Evolutionary conservation across 23 tunicate genomes (phyloP), one percentile per base, ranked within the genome.

Genomic region (Ascidia mentula): DNA sequence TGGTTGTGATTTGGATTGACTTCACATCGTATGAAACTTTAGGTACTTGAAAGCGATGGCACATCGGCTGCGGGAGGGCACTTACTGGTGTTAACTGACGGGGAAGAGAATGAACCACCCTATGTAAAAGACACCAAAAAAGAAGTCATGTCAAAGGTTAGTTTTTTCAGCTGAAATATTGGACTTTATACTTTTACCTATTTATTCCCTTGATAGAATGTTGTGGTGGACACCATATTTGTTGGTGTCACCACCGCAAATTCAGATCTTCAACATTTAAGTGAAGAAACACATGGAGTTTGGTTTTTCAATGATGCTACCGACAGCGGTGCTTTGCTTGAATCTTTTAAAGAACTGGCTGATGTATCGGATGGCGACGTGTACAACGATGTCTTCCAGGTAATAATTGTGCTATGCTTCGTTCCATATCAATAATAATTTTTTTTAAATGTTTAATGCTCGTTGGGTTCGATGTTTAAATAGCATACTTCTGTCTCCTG

Each of bases 291-390:
- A 38, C 36, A 74, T 35, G 85, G 85, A 32, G 39, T 70, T 70
- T 70, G 74, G 74, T 70, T 70, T 70, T 3, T 70, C 18, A 70
- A 70, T 18, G 34, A 34, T 7, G 35, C 8, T 2, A 3, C 74
- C n/a, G 74, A 70, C 34, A 70, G 6, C 30, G 39, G 32, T 22
- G 69, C 37, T 8, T 34, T 85, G 18, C 40, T 77, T 0, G 78
- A 85, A 71, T 20, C 78, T 26, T 78, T 85, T 42, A 72, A 85
- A 72, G 53, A 60, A 42, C 31, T 85, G 42, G 69, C 89, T 13
- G 38, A 70, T 31, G 37, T 31, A 12, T 69, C 70, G 35, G 72
- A 78, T 78, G 82, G 82, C 40, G 89, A 85, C 36, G 31, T 74
- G 20, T 28, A 74, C 73, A 40, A 74, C 53, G 32, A 74, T 59